phyloP scores from a whole-genome alignment of 2,888 invertebrate species.

The Acholoe squamosa region DNA sequence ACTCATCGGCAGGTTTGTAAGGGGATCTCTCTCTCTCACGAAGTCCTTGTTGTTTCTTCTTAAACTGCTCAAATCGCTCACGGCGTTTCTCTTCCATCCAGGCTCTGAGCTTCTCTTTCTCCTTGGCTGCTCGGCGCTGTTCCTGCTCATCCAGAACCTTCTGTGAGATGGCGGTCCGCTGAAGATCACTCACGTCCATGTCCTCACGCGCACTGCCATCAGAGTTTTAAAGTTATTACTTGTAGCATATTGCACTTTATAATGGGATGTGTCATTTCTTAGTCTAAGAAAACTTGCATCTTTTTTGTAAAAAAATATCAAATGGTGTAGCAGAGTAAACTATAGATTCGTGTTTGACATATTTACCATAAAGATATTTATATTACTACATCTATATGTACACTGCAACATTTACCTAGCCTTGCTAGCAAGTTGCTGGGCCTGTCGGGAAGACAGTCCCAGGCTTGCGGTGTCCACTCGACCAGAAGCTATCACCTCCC shows the following conservation, averaged over 20 bases:
- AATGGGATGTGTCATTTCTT: too few relatives aligned
- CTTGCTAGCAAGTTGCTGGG: constrained; percentile 72
- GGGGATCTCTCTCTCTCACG: constrained; percentile 77
- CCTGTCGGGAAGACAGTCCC: constrained; percentile 75
- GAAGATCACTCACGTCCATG: constrained; percentile 36
- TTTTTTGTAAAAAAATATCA: too few relatives aligned
- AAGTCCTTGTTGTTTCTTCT: constrained; percentile 72
- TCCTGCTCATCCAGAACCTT: constrained; percentile 69
- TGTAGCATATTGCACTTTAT: too few relatives aligned
- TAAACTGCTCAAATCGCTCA: constrained; percentile 75
- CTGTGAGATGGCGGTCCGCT: constrained; percentile 72
- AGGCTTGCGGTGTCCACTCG: constrained; percentile 75
- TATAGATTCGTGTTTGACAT: too few relatives aligned
- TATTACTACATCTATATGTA: too few relatives aligned
- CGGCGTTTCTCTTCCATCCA: constrained; percentile 78
- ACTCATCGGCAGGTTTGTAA: constrained; percentile 71
- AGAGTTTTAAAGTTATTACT: too few relatives aligned
- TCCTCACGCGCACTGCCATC: not conserved
- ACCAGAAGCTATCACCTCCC: constrained; percentile 78
- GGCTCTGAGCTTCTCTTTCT: constrained; percentile 73
- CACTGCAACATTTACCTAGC: constrained; percentile 64
- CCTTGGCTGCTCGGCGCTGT: constrained; percentile 66
- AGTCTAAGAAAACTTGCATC: too few relatives aligned
- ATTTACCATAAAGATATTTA: too few relatives aligned
- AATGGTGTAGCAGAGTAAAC: too few relatives aligned